Base-by-base conservation (phyloP, 2,797 vertebrate species). In the Manis crassicaudata region DNA sequence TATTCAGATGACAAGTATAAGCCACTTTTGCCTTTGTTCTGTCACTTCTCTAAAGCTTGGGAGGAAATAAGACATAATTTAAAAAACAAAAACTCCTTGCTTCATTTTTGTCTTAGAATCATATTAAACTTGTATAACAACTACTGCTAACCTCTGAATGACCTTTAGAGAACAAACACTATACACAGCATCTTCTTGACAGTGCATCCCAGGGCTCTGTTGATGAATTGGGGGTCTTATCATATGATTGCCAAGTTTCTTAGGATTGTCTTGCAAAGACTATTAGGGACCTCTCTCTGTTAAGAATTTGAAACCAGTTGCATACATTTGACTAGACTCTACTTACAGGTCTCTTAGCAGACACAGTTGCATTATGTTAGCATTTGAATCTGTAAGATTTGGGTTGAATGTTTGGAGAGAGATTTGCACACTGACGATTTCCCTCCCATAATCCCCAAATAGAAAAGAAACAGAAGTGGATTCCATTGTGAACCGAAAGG, bases 131-230 rank as follows among this genome's bases (percentile, higher is more conserved):
- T 46, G 7, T 14, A n/a, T 67, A 56, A 54, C 13, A 6, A 14
- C 46, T 32, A 43, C 35, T 20, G 32, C n/a, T 25, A 18, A 46
- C 63, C 27, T 88, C 32, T 56, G 27, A 88, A 76, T 46, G 73
- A 93, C 37, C 40, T 80, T 83, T 72, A 56, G 29, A 60, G 25
- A 84, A 89, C 12, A 77, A 37, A 18, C 10, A 56, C 20, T 18
- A 7, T 32, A 76, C 12, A 67, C 35, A 88, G 40, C 5, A 32
- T 76, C 25, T 62, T 73, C 72, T 73, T 68, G 4, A 95, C 80
- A n/a, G 60, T 37, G 80, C 95, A 65, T 72, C 62, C 58, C 52
- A 94, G 40, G 40, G 92, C 50, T 67, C 92, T 96, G 29, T 35
- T 86, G 90, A 81, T 72, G 37, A 94, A 63, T 12, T 73, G 54